Percentiles rank a stretch among this genome's conserved stretches.
These are phyloP conservation scores for Anas bahamensis DNA, from an alignment of 2,797 vertebrate species.

Conservation along the genomic window DNA sequence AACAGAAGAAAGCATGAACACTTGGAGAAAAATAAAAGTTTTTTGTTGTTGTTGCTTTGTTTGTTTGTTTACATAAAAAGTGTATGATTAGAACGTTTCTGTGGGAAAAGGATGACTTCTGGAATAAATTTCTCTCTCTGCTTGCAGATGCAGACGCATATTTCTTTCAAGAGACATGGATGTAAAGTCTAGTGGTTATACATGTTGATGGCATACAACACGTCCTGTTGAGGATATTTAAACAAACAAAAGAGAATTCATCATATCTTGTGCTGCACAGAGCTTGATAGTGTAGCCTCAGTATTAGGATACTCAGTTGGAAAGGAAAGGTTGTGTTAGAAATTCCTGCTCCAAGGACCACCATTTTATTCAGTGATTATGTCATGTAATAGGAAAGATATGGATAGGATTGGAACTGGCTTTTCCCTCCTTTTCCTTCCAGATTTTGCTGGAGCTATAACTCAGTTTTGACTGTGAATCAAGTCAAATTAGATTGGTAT, in stretches of 20 bases:
- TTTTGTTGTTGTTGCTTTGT: no score
- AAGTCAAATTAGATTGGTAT: background rate
- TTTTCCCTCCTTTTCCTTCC: background rate
- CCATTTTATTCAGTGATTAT: background rate
- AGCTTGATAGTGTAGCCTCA: background rate
- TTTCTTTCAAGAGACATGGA: background rate
- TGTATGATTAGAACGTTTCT: background rate
- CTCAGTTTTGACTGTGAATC: background rate
- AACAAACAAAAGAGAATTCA: background rate
- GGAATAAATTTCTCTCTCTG: background rate
- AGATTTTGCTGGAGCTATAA: background rate
- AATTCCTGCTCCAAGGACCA: background rate
- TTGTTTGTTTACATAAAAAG: background rate
- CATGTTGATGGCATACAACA: background rate
- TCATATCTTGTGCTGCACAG: background rate
- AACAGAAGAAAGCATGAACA: background rate
- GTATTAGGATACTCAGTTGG: background rate
- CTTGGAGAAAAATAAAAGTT: background rate
- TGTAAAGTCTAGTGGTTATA: background rate
- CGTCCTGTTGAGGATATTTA: background rate
- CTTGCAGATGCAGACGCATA: background rate
- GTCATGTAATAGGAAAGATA: background rate
- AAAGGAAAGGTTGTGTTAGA: background rate
- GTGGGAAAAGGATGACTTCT: background rate
- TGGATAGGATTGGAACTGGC: background rate